Percentiles rank a stretch among this genome's conserved stretches.
Evolutionary conservation across 2,113 vertebrate species (phyloP).

Genomic region (Trichechus manatus): DNA sequence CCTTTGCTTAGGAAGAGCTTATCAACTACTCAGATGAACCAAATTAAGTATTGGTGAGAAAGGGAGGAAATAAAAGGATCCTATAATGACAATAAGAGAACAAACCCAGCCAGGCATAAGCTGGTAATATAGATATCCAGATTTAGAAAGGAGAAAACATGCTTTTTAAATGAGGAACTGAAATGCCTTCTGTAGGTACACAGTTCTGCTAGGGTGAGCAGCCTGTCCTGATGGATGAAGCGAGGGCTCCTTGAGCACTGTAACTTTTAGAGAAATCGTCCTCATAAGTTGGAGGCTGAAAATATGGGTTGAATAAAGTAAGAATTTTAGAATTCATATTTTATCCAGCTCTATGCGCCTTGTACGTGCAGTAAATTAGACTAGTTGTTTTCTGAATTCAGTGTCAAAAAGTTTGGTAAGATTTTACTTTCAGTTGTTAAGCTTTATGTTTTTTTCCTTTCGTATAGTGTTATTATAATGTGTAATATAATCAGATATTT

Average conservation of each 20-base stretch:
- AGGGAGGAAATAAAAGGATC: neutral
- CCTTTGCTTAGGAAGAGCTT: slow-evolving; percentile 30
- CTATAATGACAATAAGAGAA: slow-evolving; percentile 30
- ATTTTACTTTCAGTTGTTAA: slow-evolving; percentile 19
- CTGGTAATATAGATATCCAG: neutral
- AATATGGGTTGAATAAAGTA: neutral
- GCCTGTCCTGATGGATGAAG: neutral
- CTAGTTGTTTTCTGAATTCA: slow-evolving; percentile 38
- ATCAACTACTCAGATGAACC: neutral
- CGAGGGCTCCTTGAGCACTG: neutral
- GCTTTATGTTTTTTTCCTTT: neutral
- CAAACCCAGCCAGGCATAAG: neutral
- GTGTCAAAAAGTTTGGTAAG: slow-evolving; percentile 33
- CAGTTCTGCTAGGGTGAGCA: neutral
- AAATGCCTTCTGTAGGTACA: neutral
- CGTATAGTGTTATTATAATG: neutral
- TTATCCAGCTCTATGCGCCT: neutral
- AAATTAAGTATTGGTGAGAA: slow-evolving; percentile 40
- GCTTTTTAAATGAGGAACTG: neutral
- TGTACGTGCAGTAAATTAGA: neutral
- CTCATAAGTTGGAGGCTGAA: neutral
- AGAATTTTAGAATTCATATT: slow-evolving; percentile 22
- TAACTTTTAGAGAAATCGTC: neutral
- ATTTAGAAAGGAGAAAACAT: neutral
- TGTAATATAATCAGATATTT: neutral